Evolutionary conservation across 2,888 invertebrate genomes (phyloP), one percentile per base, ranked within the genome.

Genomic region (Stenotaenia linearis): DNA sequence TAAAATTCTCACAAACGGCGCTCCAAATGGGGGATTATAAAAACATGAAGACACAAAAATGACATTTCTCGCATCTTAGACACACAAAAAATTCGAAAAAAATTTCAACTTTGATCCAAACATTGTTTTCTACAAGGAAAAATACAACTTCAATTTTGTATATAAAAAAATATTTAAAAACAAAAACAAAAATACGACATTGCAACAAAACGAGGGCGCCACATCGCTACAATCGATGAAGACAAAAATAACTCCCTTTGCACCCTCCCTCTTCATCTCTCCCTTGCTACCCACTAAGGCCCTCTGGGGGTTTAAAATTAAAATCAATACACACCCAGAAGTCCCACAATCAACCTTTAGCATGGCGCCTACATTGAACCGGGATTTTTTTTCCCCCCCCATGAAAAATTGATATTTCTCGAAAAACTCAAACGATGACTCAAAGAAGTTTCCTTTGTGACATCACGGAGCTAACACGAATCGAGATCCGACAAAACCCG

Each of bases 21-120:
- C 69, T 69, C 69, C 69, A 69, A 69, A 69, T 69, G 69, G 69
- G 25, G 69, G 69, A 69, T 69, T 69, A 69, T 69, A 69, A 69
- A 50, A 69, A 69, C 69, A 69, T 28, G 69, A 69, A 69, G 69
- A 69, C 69, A 69, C 69, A 69, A 69, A 69, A 69, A 69, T 69
- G 69, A 69, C 69, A 69, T 28, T 23, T 69, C 25, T 50, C 18
- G 50, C 69, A 69, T 69, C n/a, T n/a, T n/a, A n/a, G n/a, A n/a
- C n/a, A n/a, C n/a, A n/a, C n/a, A n/a, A n/a, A n/a, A n/a, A n/a
- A n/a, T 25, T 69, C 15, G 5, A n/a, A 18, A 18, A 1, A 50
- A 18, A 18, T 25, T 61, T 18, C n/a, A 21, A 18, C 32, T 9
- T 32, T 32, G 32, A 32, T 32, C 32, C 32, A 32, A 32, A 32